These are phyloP conservation scores for Rhinoraja longicauda DNA, from an alignment of 2,797 vertebrate genomes.

Conservation along the genomic window DNA sequence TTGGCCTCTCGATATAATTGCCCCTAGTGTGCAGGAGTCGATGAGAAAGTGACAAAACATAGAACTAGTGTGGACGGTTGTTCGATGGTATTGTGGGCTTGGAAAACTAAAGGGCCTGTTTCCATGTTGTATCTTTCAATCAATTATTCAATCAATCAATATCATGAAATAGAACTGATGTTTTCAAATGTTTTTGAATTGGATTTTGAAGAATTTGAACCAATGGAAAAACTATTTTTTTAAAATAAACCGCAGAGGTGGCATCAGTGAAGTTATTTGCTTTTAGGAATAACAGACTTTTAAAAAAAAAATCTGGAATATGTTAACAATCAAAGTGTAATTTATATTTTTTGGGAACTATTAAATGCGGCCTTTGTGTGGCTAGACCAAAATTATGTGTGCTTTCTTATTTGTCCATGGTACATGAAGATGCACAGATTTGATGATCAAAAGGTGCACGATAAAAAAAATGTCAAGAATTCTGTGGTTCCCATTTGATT, in stretches of 20 bases:
- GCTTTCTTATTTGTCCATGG: not conserved
- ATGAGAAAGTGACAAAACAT: no score
- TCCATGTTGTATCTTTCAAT: no score
- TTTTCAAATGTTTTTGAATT: not conserved
- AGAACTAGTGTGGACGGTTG: no score
- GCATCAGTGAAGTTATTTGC: not conserved
- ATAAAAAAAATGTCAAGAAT: not conserved
- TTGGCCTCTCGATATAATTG: no score
- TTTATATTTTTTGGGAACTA: constrained; percentile 13
- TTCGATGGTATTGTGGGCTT: no score
- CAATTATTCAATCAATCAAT: no score
- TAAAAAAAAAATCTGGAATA: constrained; percentile 31
- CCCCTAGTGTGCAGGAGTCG: no score
- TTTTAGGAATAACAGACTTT: constrained; percentile 31
- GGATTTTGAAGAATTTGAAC: not conserved
- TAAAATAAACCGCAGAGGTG: not conserved
- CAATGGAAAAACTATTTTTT: not conserved
- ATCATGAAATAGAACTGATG: not conserved
- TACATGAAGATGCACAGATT: not conserved
- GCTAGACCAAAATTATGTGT: not conserved
- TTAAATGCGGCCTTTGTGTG: constrained; percentile 26
- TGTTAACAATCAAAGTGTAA: constrained; percentile 22
- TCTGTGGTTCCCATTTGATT: not conserved
- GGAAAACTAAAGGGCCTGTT: no score
- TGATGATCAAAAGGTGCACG: not conserved